Conservation (phyloP, 2,888 invertebrate species). For the Maniola hyperantus region DNA sequence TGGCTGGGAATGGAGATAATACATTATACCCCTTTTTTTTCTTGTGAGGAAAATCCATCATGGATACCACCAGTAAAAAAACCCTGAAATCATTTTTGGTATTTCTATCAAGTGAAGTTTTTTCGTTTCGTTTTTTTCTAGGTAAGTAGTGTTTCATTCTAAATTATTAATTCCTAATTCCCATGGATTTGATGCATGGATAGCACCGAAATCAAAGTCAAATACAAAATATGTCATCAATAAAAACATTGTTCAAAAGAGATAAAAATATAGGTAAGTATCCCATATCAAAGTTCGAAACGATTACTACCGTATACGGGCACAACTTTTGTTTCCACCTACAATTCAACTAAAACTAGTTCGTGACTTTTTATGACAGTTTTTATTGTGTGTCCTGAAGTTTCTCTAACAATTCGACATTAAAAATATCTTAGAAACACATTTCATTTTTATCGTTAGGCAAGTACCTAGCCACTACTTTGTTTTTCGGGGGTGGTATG, state of each 20-base stretch:
- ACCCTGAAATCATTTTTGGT: no score
- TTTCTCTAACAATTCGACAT: constrained; percentile 21
- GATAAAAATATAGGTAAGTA: constrained; percentile 15
- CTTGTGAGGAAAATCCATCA: no score
- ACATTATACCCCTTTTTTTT: no score
- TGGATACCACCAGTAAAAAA: no score
- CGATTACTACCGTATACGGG: constrained; percentile 11
- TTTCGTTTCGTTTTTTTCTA: no score
- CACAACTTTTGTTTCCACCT: constrained; percentile 13
- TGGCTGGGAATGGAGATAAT: no score
- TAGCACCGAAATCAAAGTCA: no score
- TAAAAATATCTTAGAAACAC: constrained; percentile 15
- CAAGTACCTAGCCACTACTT: no score
- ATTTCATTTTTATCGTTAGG: neutral
- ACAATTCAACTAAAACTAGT: constrained; percentile 19
- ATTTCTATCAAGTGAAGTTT: no score
- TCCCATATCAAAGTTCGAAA: constrained; percentile 11
- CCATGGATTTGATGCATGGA: no score
- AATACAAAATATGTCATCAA: neutral
- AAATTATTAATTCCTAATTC: no score
- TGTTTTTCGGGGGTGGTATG: neutral
- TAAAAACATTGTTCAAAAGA: constrained; percentile 11
- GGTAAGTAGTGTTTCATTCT: no score
- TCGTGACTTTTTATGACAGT: constrained; percentile 23
- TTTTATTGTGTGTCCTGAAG: constrained; percentile 11